Percentiles rank a stretch among this genome's conserved stretches.
phyloP scores from a whole-genome alignment of 2,113 vertebrate species.

The Chloroceryle aenea region DNA sequence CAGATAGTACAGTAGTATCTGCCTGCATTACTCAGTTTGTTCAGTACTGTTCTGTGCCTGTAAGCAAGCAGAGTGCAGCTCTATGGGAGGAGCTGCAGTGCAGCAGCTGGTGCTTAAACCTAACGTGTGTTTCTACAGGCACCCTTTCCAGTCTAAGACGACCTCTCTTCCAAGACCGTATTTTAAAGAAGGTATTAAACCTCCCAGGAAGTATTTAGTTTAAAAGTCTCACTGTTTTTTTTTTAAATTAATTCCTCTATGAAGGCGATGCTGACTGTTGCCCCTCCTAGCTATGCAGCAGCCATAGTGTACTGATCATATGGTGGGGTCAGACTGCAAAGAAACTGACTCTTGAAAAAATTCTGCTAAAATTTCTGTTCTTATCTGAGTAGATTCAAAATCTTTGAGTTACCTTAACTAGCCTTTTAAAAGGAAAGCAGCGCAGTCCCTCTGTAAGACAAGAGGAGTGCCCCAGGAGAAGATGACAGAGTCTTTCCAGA shows the following conservation, averaged over 20 bases:
- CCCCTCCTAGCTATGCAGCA: background rate
- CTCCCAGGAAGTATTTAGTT: background rate
- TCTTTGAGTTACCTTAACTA: background rate
- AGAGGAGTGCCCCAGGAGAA: background rate
- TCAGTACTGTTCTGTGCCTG: background rate
- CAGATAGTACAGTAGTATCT: background rate
- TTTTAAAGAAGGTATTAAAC: background rate
- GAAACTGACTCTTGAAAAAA: background rate
- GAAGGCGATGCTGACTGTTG: background rate
- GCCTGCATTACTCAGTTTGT: background rate
- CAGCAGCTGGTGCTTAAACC: fast-evolving
- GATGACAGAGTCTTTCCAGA: background rate
- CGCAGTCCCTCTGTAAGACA: background rate
- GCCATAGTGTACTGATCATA: background rate
- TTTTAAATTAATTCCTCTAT: background rate
- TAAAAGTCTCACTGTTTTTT: background rate
- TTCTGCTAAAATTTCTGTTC: no score
- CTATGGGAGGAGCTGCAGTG: fast-evolving
- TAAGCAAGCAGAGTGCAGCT: background rate
- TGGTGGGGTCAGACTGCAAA: background rate
- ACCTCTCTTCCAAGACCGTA: background rate
- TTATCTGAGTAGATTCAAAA: background rate
- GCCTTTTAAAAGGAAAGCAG: background rate
- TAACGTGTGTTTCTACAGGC: background rate
- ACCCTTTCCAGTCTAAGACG: background rate